Conservation (phyloP, 2,797 vertebrate genomes). For the Tokudaia tokunoshimensis region DNA sequence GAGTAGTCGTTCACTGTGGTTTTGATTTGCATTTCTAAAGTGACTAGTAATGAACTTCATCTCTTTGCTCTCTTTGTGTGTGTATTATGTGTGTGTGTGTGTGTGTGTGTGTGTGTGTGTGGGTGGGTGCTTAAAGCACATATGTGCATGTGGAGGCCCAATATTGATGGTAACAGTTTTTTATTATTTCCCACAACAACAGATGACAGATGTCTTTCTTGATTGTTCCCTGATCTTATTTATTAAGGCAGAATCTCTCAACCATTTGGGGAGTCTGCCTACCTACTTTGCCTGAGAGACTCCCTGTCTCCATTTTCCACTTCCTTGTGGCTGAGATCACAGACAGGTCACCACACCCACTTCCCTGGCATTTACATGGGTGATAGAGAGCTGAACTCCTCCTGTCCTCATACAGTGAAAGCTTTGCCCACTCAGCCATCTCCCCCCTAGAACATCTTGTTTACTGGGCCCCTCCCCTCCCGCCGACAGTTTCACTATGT, state of each 20-base stretch:
- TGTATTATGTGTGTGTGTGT: background rate
- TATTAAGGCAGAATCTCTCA: background rate
- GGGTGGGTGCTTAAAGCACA: background rate
- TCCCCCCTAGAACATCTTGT: background rate
- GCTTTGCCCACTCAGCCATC: background rate
- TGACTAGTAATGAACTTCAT: background rate
- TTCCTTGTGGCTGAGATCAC: background rate
- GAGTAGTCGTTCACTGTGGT: too few species aligned
- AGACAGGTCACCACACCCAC: background rate
- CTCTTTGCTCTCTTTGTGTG: background rate
- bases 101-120: background rate
- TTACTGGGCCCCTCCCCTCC: too few species aligned
- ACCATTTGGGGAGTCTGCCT: background rate
- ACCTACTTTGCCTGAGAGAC: background rate
- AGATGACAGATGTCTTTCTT: background rate
- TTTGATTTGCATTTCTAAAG: background rate
- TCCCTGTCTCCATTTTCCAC: background rate
- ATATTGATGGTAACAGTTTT: background rate
- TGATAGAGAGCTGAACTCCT: background rate
- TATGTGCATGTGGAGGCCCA: background rate
- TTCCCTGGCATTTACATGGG: too few species aligned
- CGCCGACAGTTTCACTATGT: background rate
- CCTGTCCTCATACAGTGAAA: too few species aligned
- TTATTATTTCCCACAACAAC: too few species aligned
- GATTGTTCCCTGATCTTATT: background rate